Base-by-base conservation (phyloP, 2,888 invertebrate genomes). In the Rhagophthalmus giganteus region DNA sequence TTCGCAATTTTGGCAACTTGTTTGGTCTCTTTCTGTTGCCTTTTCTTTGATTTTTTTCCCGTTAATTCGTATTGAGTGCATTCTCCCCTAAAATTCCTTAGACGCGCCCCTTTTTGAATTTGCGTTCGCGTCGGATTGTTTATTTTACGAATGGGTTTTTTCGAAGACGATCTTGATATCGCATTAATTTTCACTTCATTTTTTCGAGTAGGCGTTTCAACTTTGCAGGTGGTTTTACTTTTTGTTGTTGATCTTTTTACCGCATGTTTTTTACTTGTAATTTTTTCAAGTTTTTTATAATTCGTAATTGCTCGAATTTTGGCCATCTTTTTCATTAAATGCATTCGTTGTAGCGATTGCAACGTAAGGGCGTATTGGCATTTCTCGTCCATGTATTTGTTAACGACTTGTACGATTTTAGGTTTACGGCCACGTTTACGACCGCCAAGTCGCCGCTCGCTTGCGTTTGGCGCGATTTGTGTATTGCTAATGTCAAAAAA, bases 301-400 rank as follows among this genome's bases (percentile, higher is more conserved):
- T 75, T 74, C 4, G 76, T 74, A 13, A 76, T 65, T 4, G 76
- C 75, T 20, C 76, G 66, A 28, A 78, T 75, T 60, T 82, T 82
- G 1, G 81, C 81, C 63, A 82, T 73, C 59, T 81, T 77, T 63
- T 83, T 83, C 55, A 81, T 81, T 60, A 81, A 81, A 63, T 82
- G 81, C 63, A 82, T 82, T 58, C 80, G 78, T 46, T 80, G 77
- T 12, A 83, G 65, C 7, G 80, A 81, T 66, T 79, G 82, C 13
- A 82, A 74, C 2, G 81, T 78, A 5, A 75, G 59, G 7, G 75
- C 74, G 58, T 76, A 75, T 35, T 74, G 59, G 35, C 75, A 58
- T 57, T 75, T 75, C 49, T 67, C 70, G 52, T 75, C 75, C 72
- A 75, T 74, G 51, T 75, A 72, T 54, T 70, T 68, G 46, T 71